Evolutionary conservation across 2,888 invertebrate species (phyloP), one percentile per base, ranked within the genome.

Genomic region (Lobophora halterata): DNA sequence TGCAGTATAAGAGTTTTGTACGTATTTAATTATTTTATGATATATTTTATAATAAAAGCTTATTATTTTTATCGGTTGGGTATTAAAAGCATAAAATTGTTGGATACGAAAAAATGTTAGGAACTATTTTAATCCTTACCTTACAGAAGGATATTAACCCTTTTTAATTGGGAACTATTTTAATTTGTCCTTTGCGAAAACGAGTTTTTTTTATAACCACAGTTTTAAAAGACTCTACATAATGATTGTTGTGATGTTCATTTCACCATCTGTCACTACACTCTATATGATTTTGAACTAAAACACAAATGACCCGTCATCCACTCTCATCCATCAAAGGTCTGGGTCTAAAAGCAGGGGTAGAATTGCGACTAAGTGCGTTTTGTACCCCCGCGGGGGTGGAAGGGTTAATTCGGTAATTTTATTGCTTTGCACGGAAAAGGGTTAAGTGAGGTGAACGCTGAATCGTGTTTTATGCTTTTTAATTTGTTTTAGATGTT

Each of bases 381-480:
- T 32, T 47, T 31, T 24, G 34, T 34, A 20, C 37, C 14, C 50
- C 48, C 37, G 32, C 45, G 47, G 60, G 47, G 56, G 50, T 53
- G 49, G 52, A 57, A 58, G 72, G 73, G 75, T 74, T 74, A 75
- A 75, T 73, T 66, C 65, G 69, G 80, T 80, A 79, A 82, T 79
- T 76, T 72, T 67, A 77, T 79, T 73, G 77, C 59, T 55, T 61
- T 55, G 48, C 58, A 59, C 49, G 61, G 58, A 65, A n/a, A 55
- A 70, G 79, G 82, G 80, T 81, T 80, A 78, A 77, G 69, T 65
- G 70, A 65, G 71, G 71, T 66, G 68, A 67, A 61, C 61, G 60
- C 59, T 61, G 61, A 77, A 72, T 79, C 66, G 71, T 73, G 80
- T 80, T 85, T 80, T 81, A 78, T 77, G 76, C 69, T 70, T 74